A percentile compares a stretch with the other conserved stretches of the same genome.
These are phyloP conservation scores for Rhamphomyia laevipes DNA, from an alignment of 2,888 invertebrate genomes.

Conservation along the genomic window DNA sequence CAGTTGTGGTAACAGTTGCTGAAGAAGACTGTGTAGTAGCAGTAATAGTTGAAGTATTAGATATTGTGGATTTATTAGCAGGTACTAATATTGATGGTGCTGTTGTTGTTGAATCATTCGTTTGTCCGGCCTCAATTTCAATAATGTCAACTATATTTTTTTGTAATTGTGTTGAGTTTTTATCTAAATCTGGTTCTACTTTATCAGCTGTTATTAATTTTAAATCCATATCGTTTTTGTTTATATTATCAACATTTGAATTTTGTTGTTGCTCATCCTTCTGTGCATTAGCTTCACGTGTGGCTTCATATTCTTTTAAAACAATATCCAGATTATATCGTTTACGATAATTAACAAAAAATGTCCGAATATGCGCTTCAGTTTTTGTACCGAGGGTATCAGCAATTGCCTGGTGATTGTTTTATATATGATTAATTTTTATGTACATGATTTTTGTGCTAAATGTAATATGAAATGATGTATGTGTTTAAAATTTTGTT, in stretches of 20 bases:
- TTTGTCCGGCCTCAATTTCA: background rate
- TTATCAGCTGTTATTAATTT: background rate
- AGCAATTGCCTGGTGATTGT: slow-evolving; percentile 62
- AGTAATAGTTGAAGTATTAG: no score
- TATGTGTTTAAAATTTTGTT: no score
- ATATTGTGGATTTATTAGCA: background rate
- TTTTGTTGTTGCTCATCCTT: background rate
- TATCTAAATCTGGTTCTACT: background rate
- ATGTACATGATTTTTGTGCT: no score
- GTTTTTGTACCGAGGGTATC: slow-evolving; percentile 92
- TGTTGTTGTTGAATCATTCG: no score
- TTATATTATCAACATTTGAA: slow-evolving; percentile 11
- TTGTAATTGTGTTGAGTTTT: background rate
- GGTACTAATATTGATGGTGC: slow-evolving; percentile 26
- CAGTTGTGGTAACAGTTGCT: no score
- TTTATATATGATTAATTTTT: no score
- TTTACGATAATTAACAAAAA: slow-evolving; percentile 83
- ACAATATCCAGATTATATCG: slow-evolving; percentile 80
- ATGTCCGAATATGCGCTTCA: slow-evolving; percentile 81
- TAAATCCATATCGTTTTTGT: background rate
- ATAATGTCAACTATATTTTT: background rate
- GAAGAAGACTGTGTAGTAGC: no score
- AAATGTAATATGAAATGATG: no score
- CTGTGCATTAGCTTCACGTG: slow-evolving; percentile 28
- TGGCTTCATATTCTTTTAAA: slow-evolving; percentile 74